Evolutionary conservation across 2,888 invertebrate genomes (phyloP).

Genomic region (Oscheius sp.): DNA sequence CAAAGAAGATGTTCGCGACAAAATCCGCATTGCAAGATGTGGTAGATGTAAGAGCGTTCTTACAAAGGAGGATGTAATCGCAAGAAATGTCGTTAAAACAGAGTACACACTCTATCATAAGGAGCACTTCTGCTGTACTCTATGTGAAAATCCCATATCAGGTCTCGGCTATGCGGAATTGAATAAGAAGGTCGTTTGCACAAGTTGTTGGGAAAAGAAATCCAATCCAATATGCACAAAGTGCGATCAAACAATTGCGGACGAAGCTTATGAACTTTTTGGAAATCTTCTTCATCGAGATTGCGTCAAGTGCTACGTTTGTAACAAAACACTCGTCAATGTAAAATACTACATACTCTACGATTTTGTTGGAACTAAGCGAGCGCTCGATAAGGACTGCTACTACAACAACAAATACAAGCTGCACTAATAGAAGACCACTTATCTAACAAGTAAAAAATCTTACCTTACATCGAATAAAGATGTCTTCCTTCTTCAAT

Average conservation of each 20-base stretch:
- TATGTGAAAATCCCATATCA: not conserved
- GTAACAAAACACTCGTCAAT: not conserved
- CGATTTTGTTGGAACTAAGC: not conserved
- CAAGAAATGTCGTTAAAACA: not conserved
- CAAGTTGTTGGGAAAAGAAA: not conserved
- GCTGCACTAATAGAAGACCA: not conserved
- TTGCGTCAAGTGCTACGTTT: not conserved
- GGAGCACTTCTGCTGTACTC: not conserved
- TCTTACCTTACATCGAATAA: constrained; percentile 25
- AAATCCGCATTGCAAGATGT: not conserved
- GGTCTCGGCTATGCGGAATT: not conserved
- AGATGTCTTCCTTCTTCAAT: constrained; percentile 27
- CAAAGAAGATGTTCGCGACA: too few species aligned
- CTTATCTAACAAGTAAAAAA: not conserved
- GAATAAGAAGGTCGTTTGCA: not conserved
- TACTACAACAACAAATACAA: not conserved
- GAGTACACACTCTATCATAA: not conserved
- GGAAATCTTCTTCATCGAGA: not conserved
- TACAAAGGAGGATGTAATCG: not conserved
- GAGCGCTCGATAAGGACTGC: not conserved
- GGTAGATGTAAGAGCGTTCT: constrained; percentile 1
- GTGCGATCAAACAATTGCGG: not conserved
- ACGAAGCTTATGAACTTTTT: not conserved
- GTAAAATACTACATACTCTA: not conserved
- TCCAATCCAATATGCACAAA: not conserved